Evolutionary conservation across 2,113 vertebrate genomes (phyloP), one percentile per base, ranked within the genome.

Genomic region (Bufo gargarizans): DNA sequence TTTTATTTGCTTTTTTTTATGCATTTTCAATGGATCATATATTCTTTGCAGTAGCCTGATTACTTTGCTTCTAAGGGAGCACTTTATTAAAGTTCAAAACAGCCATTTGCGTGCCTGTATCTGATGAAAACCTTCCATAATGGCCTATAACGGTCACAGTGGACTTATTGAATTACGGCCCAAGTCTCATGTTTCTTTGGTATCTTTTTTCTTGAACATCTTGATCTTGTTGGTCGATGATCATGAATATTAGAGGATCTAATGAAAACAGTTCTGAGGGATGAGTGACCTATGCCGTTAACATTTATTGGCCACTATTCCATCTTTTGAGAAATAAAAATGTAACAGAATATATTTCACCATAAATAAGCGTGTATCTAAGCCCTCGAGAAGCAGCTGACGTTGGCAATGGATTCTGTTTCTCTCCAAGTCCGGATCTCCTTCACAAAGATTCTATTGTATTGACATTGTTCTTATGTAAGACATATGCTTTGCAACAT

Each of bases 241-340:
- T 86, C 74, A 86, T 86, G 71, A 86, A 86, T 86, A 86, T 86
- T 86, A 86, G 74, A 86, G 74, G 33, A 85, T 19, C 69, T 85
- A 55, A 85, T 76, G 71, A 71, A 85, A 85, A 65, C 69, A 53
- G 85, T 74, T 86, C 85, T 65, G 56, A 86, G 85, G 85, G 72
- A 78, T 86, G 65, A 78, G 76, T 86, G 58, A 77, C 76, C 74
- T 86, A 67, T 58, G 19, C 69, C 85, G 67, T 86, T 86, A 67
- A 55, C 85, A 78, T 79, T 86, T 86, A 78, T 79, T 86, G 56
- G 76, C 45, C 16, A 65, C 56, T 33, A 9, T 63, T 86, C 20
- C 58, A 50, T 67, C 59, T 79, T 86, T 65, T 5, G 47, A 65
- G 43, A 65, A 50, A 77, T 61, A 59, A 22, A 77, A 77, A 77